These are phyloP conservation scores for Gambusia yucatana DNA, from an alignment of 2,797 vertebrate species.

Conservation along the genomic window DNA sequence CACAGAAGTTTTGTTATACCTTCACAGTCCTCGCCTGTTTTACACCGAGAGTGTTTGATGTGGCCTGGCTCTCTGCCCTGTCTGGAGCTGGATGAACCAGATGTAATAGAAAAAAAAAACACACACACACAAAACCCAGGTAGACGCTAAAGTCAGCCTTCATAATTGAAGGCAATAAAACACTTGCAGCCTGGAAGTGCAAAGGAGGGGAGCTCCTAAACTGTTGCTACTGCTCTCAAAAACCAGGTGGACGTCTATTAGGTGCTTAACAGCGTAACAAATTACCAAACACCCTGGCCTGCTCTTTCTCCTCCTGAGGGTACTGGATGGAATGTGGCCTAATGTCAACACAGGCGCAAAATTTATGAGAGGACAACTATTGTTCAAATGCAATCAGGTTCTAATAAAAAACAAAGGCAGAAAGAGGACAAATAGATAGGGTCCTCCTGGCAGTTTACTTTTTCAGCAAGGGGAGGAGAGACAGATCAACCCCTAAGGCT, in stretches of 20 bases:
- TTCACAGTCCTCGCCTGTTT: conserved; percentile 49
- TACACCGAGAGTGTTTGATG: conserved; percentile 75
- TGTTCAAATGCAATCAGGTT: conserved; percentile 78
- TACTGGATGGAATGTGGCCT: conserved; percentile 72
- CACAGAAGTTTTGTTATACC: conserved; percentile 44
- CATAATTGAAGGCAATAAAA: conserved; percentile 84
- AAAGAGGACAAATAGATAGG: conserved; percentile 67
- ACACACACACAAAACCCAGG: conserved; percentile 67
- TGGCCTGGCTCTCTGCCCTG: conserved; percentile 68
- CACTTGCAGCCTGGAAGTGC: conserved; percentile 77
- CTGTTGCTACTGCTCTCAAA: conserved; percentile 71
- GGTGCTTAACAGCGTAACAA: conserved; percentile 82
- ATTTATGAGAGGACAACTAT: conserved; percentile 78
- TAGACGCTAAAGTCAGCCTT: conserved; percentile 77
- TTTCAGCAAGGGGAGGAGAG: conserved; percentile 63
- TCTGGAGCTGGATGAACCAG: conserved; percentile 71
- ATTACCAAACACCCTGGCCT: conserved; percentile 77
- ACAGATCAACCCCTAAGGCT: conserved; percentile 66
- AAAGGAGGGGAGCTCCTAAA: conserved; percentile 69
- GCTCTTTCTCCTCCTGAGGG: conserved; percentile 69
- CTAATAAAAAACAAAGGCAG: conserved; percentile 68
- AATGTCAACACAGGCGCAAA: conserved; percentile 78
- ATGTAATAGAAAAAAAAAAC: conserved; percentile 63
- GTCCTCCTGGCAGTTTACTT: conserved; percentile 76
- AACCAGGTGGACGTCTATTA: conserved; percentile 83